These are phyloP conservation scores for Eciton burchellii DNA, from an alignment of 1,140 invertebrate species.

Conservation along the genomic window DNA sequence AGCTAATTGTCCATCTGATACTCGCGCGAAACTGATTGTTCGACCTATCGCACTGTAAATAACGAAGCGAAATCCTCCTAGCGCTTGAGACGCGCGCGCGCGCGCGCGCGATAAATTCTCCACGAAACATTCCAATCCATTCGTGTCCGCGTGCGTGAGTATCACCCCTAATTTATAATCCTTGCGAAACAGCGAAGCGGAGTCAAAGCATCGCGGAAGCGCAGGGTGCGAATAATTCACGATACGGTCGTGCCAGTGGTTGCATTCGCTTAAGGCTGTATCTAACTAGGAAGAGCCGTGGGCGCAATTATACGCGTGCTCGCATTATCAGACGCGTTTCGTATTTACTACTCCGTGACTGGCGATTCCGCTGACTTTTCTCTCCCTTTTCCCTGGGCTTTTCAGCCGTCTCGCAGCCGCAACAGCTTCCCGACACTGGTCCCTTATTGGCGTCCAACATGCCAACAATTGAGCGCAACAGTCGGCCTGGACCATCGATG, in stretches of 20 bases:
- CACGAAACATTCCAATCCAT: too few relatives aligned
- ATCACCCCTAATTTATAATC: slow-evolving; percentile 42
- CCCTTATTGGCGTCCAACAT: background rate
- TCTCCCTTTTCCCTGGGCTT: background rate
- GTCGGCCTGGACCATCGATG: background rate
- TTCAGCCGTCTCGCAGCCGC: too few relatives aligned
- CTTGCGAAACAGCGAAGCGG: slow-evolving; percentile 1
- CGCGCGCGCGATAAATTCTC: slow-evolving; percentile 27
- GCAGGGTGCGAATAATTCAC: slow-evolving; percentile 17
- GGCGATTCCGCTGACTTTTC: background rate
- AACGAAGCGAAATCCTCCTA: slow-evolving; percentile 36
- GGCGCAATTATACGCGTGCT: slow-evolving; percentile 39
- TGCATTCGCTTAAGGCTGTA: slow-evolving; percentile 43
- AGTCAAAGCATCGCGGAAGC: slow-evolving; percentile 22
- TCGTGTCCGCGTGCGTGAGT: too few relatives aligned
- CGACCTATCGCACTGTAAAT: slow-evolving; percentile 8
- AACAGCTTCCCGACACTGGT: background rate
- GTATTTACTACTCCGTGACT: slow-evolving; percentile 29
- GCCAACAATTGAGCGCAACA: slow-evolving; percentile 49
- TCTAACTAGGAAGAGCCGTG: slow-evolving; percentile 63
- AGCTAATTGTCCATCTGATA: background rate
- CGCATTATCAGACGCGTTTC: slow-evolving; percentile 46
- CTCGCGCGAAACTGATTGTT: slow-evolving; percentile 5
- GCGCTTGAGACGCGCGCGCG: too few relatives aligned
- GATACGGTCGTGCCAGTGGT: slow-evolving; percentile 15